phyloP scores from a whole-genome alignment of 2,113 vertebrate genomes.

The Perca flavescens region DNA sequence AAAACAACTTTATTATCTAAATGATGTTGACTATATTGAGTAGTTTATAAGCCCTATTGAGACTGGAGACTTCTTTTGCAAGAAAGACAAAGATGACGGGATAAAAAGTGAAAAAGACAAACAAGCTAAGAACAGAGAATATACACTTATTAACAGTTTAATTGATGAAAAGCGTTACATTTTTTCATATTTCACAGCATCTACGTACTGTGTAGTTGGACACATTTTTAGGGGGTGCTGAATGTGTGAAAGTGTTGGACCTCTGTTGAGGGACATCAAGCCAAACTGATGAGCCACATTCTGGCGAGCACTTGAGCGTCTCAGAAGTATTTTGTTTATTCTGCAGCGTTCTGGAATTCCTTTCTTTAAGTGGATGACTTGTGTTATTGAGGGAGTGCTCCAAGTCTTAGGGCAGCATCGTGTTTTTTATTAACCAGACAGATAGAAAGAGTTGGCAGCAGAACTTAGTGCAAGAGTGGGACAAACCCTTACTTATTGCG shows the following conservation, averaged over 20 bases:
- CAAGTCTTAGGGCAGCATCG: slow-evolving; percentile 35
- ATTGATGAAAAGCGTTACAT: slow-evolving; percentile 4
- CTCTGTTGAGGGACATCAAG: slow-evolving; percentile 29
- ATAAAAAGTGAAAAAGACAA: background rate
- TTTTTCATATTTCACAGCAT: slow-evolving; percentile 31
- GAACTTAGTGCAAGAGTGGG: background rate
- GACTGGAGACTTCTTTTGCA: background rate
- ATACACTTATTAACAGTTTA: background rate
- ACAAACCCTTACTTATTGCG: slow-evolving; percentile 25
- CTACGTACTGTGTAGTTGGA: slow-evolving; percentile 48
- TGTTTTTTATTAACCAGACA: slow-evolving; percentile 55
- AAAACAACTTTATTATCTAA: background rate
- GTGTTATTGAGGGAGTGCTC: slow-evolving; percentile 39
- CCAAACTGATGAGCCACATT: slow-evolving; percentile 53
- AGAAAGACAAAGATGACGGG: background rate
- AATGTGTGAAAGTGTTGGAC: slow-evolving; percentile 46
- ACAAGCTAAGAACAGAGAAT: background rate
- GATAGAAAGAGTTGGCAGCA: slow-evolving; percentile 48
- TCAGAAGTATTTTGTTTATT: slow-evolving; percentile 68
- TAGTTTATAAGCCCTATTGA: background rate
- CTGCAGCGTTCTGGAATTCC: slow-evolving; percentile 62
- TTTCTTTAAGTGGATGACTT: slow-evolving; percentile 57
- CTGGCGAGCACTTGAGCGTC: slow-evolving; percentile 42
- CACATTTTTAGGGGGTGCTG: slow-evolving; percentile 42
- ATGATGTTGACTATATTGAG: background rate